Base-by-base conservation (phyloP, 2,888 invertebrate species). In the Nomada fabriciana region DNA sequence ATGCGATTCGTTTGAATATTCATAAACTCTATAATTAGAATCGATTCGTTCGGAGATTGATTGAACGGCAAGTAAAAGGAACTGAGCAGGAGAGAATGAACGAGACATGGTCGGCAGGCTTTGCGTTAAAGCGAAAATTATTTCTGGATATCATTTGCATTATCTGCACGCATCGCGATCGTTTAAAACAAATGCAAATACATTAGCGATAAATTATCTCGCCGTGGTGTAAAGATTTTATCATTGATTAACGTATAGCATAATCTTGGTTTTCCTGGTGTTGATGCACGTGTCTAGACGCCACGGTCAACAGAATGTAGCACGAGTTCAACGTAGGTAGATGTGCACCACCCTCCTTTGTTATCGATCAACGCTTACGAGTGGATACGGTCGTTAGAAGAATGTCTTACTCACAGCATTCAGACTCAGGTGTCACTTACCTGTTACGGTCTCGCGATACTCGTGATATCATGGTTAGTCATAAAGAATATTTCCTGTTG, bases 341-440 rank as follows among this genome's bases (percentile, higher is more conserved):
- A 68, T 64, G 42, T 71, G 65, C 76, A 50, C 71, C 61, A 77
- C 50, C 76, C 70, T 80, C 60, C 20, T 86, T 76, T 84, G 68
- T 86, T 86, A 82, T 82, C 74, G 80, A 78, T 84, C 77, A 76
- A 76, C 65, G 65, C 52, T 80, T 85, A 74, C 65, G 18, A 36
- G 42, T 52, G 59, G 73, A n/a, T 60, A 72, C 52, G 61, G 55
- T 83, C 68, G 57, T 82, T 84, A 67, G 47, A 68, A 53, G 75
- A 82, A 82, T 53, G 65, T 82, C 70, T 80, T 61, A 70, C 43
- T 83, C 72, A 18, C 60, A 43, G 53, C 74, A 74, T 61, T 78
- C 60, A 10, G 52, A 36, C 61, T 47, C 47, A 36, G 52, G 47
- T 76, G 53, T 60, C 65, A 18, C 47, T 68, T 78, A 78, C 36